These are phyloP conservation scores for Blera fallax DNA, from an alignment of 2,888 invertebrate genomes.

Conservation along the genomic window DNA sequence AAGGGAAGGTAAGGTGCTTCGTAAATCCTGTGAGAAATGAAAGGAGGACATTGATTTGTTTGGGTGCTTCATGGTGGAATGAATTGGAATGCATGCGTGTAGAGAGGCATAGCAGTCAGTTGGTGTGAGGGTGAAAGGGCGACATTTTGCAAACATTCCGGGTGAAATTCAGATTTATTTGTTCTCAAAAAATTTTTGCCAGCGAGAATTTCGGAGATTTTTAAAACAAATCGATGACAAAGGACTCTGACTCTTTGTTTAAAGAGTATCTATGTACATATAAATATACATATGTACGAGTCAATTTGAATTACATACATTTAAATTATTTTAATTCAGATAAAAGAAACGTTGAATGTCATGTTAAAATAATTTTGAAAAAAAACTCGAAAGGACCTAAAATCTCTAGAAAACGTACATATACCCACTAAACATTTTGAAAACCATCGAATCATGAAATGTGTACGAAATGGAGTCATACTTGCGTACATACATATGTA, in stretches of 20 bases:
- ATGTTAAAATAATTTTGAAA: no score
- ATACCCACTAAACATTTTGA: no score
- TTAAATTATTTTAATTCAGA: no score
- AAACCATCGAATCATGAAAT: no score
- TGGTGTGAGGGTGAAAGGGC: neutral
- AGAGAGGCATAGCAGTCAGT: neutral
- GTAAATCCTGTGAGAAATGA: slow-evolving; percentile 44
- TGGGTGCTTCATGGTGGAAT: slow-evolving; percentile 56
- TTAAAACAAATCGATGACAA: neutral
- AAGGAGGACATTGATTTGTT: slow-evolving; percentile 69
- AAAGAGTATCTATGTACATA: no score
- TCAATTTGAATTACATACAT: no score
- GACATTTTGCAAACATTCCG: slow-evolving; percentile 41
- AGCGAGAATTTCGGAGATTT: neutral
- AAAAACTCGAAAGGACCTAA: no score
- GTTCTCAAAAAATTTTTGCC: neutral
- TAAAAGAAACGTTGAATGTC: no score
- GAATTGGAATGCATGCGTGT: slow-evolving; percentile 56
- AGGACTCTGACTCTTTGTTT: neutral
- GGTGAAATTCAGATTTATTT: slow-evolving; percentile 23
- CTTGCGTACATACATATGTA: no score
- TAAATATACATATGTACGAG: no score
- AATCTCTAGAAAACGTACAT: no score
- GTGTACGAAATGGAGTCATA: no score
- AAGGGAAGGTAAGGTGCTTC: slow-evolving; percentile 2